Conservation (phyloP, 2,888 invertebrate genomes). For the Noctua janthe region DNA sequence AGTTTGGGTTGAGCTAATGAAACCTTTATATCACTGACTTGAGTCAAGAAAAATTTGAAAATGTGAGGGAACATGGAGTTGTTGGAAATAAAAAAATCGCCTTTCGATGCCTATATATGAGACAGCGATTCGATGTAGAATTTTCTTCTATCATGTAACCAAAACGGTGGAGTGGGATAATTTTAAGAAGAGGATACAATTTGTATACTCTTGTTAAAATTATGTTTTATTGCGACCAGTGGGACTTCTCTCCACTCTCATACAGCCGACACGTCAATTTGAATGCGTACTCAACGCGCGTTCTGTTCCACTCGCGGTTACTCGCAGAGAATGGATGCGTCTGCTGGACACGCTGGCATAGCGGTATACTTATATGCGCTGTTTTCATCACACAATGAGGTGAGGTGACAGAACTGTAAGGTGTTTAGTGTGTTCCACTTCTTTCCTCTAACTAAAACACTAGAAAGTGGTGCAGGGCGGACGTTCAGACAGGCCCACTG, state of each 20-base stretch:
- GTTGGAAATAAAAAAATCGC: not conserved
- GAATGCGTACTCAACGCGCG: constrained; percentile 11
- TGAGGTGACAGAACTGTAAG: not conserved
- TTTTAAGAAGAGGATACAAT: too few relatives aligned
- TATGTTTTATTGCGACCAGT: not conserved
- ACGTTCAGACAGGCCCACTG: too few relatives aligned
- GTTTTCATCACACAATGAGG: not conserved
- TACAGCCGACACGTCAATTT: not conserved
- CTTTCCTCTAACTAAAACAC: not conserved
- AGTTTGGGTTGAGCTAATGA: not conserved
- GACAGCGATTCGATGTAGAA: not conserved
- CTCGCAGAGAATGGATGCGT: not conserved
- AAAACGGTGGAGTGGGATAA: too few relatives aligned
- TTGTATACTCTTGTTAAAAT: too few relatives aligned
- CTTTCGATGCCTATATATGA: not conserved
- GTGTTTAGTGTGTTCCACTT: not conserved
- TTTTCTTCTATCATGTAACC: too few relatives aligned
- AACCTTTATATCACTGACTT: not conserved
- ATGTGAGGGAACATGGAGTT: not conserved
- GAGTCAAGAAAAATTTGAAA: not conserved
- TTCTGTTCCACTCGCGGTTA: constrained; percentile 3
- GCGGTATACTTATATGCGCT: not conserved
- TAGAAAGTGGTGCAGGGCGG: not conserved
- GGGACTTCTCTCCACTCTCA: not conserved
- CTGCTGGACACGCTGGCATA: not conserved